These are phyloP conservation scores for Candidula unifasciata DNA, from an alignment of 2,888 invertebrate species.

Conservation along the genomic window DNA sequence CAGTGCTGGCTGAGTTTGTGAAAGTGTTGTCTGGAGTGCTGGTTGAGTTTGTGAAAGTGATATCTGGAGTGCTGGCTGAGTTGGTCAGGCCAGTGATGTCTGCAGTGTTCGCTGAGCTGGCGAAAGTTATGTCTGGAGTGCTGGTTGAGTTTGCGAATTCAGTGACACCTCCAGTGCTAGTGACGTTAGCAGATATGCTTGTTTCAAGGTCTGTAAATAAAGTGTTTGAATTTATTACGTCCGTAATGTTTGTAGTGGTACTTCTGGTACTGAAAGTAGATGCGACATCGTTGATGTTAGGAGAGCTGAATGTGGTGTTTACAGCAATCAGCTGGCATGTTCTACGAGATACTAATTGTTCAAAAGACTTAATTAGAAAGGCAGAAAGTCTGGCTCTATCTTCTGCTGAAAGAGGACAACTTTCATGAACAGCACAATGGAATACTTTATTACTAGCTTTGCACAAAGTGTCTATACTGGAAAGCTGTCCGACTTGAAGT, in stretches of 20 bases:
- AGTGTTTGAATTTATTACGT: not conserved
- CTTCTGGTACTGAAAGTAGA: not conserved
- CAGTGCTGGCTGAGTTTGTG: too few relatives aligned
- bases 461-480: not conserved
- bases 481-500: not conserved
- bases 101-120: too few relatives aligned
- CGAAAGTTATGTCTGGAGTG: too few relatives aligned
- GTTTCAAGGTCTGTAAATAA: too few relatives aligned
- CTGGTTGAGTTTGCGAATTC: too few relatives aligned
- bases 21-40: too few relatives aligned
- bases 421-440: conserved; percentile 2
- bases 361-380: conserved; percentile 14
- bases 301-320: not conserved
- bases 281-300: not conserved
- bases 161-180: too few relatives aligned
- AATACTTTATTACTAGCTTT: not conserved
- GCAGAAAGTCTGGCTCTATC: not conserved
- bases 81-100: not conserved
- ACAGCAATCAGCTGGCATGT: not conserved
- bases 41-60: not conserved
- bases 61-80: not conserved
- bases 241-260: not conserved
- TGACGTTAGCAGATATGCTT: too few relatives aligned
- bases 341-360: not conserved
- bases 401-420: conserved; percentile 17